Evolutionary conservation across 2,113 vertebrate genomes (phyloP).

Genomic region (Perca fluviatilis): DNA sequence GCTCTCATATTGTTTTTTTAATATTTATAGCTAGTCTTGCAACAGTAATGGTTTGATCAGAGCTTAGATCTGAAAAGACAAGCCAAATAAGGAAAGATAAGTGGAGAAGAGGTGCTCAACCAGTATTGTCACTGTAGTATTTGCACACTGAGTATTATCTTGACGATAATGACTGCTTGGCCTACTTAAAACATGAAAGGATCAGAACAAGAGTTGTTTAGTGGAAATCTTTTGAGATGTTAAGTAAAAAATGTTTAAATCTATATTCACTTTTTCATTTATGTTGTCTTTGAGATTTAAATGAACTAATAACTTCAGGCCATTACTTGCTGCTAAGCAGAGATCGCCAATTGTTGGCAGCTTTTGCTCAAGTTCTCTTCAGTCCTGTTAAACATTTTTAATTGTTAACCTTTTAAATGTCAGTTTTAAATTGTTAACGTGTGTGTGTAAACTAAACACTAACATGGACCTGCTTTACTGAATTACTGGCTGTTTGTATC

Average conservation of each 20-base stretch:
- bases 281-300: conserved; percentile 22
- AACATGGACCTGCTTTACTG: not conserved
- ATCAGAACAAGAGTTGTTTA: not conserved
- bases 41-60: conserved; percentile 2
- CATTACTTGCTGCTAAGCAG: conserved; percentile 8
- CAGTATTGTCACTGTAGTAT: not conserved
- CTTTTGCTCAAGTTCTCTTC: not conserved
- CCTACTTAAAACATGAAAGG: conserved; percentile 1
- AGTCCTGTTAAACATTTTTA: not conserved
- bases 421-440: not conserved
- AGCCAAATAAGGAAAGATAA: conserved; percentile 38
- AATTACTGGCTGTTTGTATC: not conserved
- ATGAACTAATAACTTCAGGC: not conserved
- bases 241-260: not conserved
- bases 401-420: conserved; percentile 13
- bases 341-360: conserved; percentile 30
- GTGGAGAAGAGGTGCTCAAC: not conserved
- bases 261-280: not conserved
- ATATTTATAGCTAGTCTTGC: conserved; percentile 26
- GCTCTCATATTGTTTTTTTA: conserved; percentile 30
- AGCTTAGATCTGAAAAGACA: conserved; percentile 7
- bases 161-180: not conserved
- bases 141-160: not conserved
- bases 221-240: too few relatives aligned
- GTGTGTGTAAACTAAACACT: not conserved